Percentiles rank a stretch among this genome's conserved stretches.
phyloP scores from a whole-genome alignment of 35 echinoderm and acorn worm genomes.

The Acanthaster planci region DNA sequence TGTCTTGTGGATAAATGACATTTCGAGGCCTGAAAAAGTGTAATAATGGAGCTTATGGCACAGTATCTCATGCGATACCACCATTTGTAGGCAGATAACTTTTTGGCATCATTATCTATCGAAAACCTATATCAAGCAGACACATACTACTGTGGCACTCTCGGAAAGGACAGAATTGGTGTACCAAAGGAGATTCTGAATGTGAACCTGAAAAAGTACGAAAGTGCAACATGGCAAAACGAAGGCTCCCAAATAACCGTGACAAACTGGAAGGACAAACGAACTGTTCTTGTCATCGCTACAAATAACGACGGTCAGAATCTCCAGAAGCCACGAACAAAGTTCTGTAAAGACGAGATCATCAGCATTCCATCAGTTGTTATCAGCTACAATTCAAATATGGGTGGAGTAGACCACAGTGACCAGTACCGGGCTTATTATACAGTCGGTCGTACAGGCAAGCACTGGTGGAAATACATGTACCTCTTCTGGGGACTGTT shows the following conservation, averaged over 20 bases:
- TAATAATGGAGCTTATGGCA: constrained; percentile 30
- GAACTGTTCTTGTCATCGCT: constrained; percentile 6
- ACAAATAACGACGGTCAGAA: constrained; percentile 29
- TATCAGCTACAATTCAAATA: constrained; percentile 13
- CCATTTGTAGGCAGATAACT: constrained; percentile 21
- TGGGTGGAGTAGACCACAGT: constrained; percentile 37
- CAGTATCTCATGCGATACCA: constrained; percentile 12
- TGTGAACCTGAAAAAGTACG: not conserved
- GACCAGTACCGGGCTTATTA: constrained; percentile 30
- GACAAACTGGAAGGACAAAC: constrained; percentile 32
- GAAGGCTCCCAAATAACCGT: not conserved
- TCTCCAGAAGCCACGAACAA: constrained; percentile 23
- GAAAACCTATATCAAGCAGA: constrained; percentile 23
- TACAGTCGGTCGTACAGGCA: constrained; percentile 35
- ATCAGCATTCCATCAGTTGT: constrained; percentile 16
- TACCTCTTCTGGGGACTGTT: constrained; percentile 31
- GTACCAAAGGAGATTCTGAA: not conserved
- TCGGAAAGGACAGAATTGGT: not conserved
- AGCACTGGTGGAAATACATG: constrained; percentile 47
- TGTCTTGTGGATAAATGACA: no score
- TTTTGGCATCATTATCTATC: not conserved
- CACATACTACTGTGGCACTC: constrained; percentile 27
- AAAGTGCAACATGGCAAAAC: constrained; percentile 18
- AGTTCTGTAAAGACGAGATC: constrained; percentile 30
- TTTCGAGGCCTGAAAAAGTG: no score